Percentiles rank a stretch among this genome's conserved stretches.
Conservation (phyloP, 2,797 vertebrate species). For the Poeciliopsis presidionis region DNA sequence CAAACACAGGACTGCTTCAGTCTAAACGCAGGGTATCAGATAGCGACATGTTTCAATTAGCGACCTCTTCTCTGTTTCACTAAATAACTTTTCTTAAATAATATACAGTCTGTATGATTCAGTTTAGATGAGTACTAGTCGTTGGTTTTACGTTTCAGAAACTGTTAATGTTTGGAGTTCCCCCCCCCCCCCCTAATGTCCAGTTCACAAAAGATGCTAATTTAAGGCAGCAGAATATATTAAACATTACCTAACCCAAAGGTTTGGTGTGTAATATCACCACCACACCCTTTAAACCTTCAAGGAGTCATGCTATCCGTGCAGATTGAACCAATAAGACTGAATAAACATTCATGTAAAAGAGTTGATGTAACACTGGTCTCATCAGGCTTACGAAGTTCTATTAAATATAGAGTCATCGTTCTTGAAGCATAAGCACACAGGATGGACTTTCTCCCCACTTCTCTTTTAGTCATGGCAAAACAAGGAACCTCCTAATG, state of each 20-base stretch:
- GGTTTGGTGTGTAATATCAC: not conserved
- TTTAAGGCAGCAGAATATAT: not conserved
- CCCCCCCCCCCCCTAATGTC: not conserved
- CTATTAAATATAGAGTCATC: slow-evolving; percentile 37
- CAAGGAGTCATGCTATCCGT: slow-evolving; percentile 2
- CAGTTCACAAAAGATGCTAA: not conserved
- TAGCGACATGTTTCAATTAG: not conserved
- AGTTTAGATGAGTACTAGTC: not conserved
- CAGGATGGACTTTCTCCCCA: slow-evolving; percentile 11
- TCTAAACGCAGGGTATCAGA: not conserved
- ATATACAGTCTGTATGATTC: not conserved
- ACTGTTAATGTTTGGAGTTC: not conserved
- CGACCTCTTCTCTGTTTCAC: not conserved
- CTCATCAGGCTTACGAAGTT: not conserved
- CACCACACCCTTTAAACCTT: slow-evolving; percentile 35
- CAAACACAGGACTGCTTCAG: not conserved
- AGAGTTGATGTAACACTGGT: slow-evolving; percentile 1
- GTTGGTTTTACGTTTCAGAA: not conserved
- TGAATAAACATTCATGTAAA: not conserved
- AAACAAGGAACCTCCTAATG: slow-evolving; percentile 17
- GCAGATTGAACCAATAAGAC: not conserved
- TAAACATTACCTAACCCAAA: not conserved
- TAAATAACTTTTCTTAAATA: not conserved
- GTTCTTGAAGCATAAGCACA: slow-evolving; percentile 33
- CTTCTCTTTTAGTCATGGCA: slow-evolving; percentile 2